Base-by-base conservation (phyloP, 2,113 vertebrate species). In the Cacatua alba region DNA sequence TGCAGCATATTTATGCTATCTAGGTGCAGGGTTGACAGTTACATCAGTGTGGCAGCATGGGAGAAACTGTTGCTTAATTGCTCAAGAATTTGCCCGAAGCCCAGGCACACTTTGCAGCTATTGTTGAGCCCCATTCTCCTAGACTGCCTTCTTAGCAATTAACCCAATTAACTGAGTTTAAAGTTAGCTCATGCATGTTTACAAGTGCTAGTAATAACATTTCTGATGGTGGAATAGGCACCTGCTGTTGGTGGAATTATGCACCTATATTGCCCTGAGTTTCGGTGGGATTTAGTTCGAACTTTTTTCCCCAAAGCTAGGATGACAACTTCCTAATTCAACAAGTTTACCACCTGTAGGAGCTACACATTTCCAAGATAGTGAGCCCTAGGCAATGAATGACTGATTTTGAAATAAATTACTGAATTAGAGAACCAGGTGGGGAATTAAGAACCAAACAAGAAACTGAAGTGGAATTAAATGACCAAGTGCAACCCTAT, bases 1-100 rank as follows among this genome's bases (percentile, higher is more conserved):
- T 88, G 37, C 46, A 67, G 25, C 11, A 20, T 71, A 78, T 44
- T 81, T 88, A 70, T 37, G 37, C 12, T 65, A 28, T 29, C 26
- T 52, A 71, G 3, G 49, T 62, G 52, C 44, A 65, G 33, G 28
- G 28, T 24, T 51, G 64, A 55, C 46, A 86, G 19, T 17, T 67
- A 7, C 4, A 24, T 19, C 28, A 78, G 17, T 31, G 35, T 35
- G 33, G 29, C 46, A 86, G 19, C 55, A 74, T 19, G 29, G 20
- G 60, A 94, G 41, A 88, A 94, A 93, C 7, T 48, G 25, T 13
- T 82, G 25, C 12, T 63, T 94, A 95, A 91, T 71, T 92, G 83
- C 51, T 71, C 55, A 68, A 64, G 77, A 94, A 86, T 60, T 75
- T 91, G 74, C 63, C 41, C 53, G 82, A 79, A 88, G 17, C 43